Base-by-base conservation (phyloP, 2,797 vertebrate genomes). In the Leucoraja ocellata region DNA sequence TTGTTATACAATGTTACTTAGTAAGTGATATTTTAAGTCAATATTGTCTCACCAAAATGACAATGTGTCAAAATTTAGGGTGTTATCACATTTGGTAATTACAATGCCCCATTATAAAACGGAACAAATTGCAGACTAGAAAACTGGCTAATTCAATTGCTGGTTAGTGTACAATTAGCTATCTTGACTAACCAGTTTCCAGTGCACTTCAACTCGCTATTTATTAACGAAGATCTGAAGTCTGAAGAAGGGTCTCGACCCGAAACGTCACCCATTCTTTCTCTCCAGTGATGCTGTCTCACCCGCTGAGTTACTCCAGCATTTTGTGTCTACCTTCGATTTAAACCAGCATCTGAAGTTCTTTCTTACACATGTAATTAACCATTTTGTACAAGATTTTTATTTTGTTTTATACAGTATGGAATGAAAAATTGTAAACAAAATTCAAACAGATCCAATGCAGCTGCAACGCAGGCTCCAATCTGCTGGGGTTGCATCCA, bases 381-480 rank as follows among this genome's bases (percentile, higher is more conserved):
- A 63, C 61, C 84, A 65, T 68, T 88, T 88, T 88, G 84, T 88
- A 88, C 65, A 88, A 88, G 28, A 88, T 36, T 65, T 68, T 88
- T 65, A 65, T 65, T 65, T 88, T 88, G n/a, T 88, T 88, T 65
- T 84, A 65, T n/a, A 32, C 32, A 84, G 9, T 88, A 88, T n/a
- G 84, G 84, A 88, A 88, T 65, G 61, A 88, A 88, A 61, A 65
- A 32, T 61, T 65, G 83, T 86, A 86, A 86, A 86, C 61, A 86
- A 86, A 63, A n/a, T 88, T 65, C 84, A 88, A 32, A 88, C 84
- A 65, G 61, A 65, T 65, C 84, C 84, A 65, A 8, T 8, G 84
- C 58, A 65, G 28, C 13, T 6, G 1, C 84, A 88, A 88, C 32
- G 21, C 10, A 16, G 61, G 84, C 32, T 88, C 61, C 84, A 16